Conservation (phyloP, 1,140 invertebrate species). For the Samia ricini region DNA sequence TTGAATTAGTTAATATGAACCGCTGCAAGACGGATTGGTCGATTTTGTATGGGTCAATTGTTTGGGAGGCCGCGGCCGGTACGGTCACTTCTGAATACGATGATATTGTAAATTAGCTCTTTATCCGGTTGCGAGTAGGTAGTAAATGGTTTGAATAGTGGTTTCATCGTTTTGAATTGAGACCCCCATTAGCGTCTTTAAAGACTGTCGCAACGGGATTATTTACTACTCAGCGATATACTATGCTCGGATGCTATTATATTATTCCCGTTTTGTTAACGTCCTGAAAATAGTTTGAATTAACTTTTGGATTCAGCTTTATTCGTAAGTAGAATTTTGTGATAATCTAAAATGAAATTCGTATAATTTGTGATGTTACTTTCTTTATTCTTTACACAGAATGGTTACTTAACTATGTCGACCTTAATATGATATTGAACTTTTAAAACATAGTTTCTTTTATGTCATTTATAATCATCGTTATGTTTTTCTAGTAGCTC, state of each 20-base stretch:
- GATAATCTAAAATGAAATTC: not conserved
- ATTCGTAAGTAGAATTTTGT: not conserved
- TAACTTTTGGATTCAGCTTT: not conserved
- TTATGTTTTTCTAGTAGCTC: no score
- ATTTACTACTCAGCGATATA: not conserved
- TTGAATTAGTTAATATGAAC: constrained; percentile 46
- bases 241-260: not conserved
- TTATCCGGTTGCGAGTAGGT: not conserved
- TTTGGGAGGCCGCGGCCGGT: constrained; percentile 4
- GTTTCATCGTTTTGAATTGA: not conserved
- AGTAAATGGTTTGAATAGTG: not conserved
- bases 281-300: not conserved
- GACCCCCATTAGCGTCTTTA: not conserved
- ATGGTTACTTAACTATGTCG: no score
- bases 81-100: constrained; percentile 4
- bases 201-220: not conserved
- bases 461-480: no score
- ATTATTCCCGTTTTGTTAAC: not conserved
- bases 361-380: no score
- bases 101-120: not conserved
- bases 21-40: constrained; percentile 25
- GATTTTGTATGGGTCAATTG: constrained; percentile 18
- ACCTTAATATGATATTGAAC: no score
- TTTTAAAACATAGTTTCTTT: no score
- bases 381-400: no score